A percentile compares a stretch with the other conserved stretches of the same genome.
Conservation (phyloP, 2,113 vertebrate genomes). For the Himantopus leucocephalus region DNA sequence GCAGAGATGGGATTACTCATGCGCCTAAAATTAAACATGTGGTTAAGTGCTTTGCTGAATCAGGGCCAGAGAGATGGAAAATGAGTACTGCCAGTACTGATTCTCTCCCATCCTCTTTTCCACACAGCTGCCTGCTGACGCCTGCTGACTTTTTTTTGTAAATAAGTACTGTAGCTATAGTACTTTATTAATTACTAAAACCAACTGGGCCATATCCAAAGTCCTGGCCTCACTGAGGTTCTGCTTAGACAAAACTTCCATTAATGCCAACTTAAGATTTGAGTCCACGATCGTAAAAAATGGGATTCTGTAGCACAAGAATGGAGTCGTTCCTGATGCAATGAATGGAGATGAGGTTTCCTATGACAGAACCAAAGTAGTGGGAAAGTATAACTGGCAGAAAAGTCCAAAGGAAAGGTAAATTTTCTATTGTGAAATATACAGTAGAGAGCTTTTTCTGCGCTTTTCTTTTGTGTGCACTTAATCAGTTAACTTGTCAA, state of each 20-base stretch:
- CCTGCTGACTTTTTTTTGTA: constrained; percentile 38
- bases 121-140: constrained; percentile 58
- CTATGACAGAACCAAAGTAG: background rate
- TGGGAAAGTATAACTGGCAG: background rate
- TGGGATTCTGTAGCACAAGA: background rate
- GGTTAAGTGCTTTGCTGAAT: constrained; percentile 68
- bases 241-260: background rate
- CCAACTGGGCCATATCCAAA: background rate
- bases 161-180: constrained; percentile 17
- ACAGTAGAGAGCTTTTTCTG: background rate
- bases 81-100: constrained; percentile 57
- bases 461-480: background rate
- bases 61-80: constrained; percentile 56
- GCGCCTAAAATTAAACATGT: constrained; percentile 67
- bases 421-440: background rate
- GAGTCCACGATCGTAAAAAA: background rate
- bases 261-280: background rate
- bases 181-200: constrained; percentile 39
- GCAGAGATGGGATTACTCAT: constrained; percentile 62
- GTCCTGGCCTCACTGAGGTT: background rate
- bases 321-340: background rate
- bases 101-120: constrained; percentile 40
- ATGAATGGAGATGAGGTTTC: background rate
- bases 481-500: constrained; percentile 16
- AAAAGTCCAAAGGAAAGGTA: constrained; percentile 6